Conservation (phyloP, 2,888 invertebrate genomes). For the Spisula solida region DNA sequence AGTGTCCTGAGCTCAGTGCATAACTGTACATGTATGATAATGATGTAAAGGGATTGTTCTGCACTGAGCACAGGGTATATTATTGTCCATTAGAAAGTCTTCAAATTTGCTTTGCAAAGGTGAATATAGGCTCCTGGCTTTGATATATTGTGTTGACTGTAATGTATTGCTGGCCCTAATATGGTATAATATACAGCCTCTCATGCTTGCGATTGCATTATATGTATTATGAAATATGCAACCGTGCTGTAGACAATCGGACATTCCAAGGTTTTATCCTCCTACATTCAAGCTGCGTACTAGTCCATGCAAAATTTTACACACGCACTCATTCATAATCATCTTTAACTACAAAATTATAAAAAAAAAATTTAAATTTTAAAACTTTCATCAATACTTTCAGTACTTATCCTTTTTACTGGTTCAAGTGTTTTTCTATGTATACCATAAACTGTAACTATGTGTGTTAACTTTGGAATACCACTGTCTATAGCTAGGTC, state of each 20-base stretch:
- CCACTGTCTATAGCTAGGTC: conserved; percentile 46
- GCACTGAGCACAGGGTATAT: neutral
- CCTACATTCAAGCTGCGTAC: neutral
- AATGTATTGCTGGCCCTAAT: neutral
- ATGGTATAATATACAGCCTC: neutral
- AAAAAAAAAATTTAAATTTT: neutral
- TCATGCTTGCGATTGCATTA: conserved; percentile 1
- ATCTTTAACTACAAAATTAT: too few species aligned
- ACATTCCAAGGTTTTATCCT: conserved; percentile 5
- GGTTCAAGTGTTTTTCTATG: too few species aligned
- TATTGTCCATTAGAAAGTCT: neutral
- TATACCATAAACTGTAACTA: too few species aligned
- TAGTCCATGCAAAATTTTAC: too few species aligned
- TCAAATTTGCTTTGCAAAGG: neutral
- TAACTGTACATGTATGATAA: conserved; percentile 5
- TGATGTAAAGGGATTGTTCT: conserved; percentile 1
- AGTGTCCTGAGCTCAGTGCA: conserved; percentile 3
- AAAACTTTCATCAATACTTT: too few species aligned
- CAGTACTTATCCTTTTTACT: too few species aligned
- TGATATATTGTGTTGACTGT: neutral
- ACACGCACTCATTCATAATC: too few species aligned
- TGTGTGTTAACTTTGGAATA: conserved; percentile 28
- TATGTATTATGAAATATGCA: neutral
- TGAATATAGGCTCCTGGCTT: neutral
- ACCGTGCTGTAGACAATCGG: conserved; percentile 2